Base-by-base conservation (phyloP, 2,797 vertebrate species). In the Clarias laeviceps region DNA sequence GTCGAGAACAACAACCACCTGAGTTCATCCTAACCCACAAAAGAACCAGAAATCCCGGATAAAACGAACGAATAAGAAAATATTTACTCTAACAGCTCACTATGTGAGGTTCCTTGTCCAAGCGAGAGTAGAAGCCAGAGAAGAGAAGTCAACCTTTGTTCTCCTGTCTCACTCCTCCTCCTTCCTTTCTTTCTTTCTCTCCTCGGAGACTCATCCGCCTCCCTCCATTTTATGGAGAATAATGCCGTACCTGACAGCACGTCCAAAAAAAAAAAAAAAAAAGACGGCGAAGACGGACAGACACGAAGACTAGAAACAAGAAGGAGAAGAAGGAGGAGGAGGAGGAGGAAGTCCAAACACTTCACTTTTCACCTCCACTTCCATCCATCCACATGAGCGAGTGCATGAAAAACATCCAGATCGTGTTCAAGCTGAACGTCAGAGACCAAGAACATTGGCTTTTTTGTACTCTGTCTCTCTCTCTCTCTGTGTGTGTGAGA, bases 221-320 rank as follows among this genome's bases (percentile, higher is more conserved):
- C 97, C 97, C 97, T 97, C 97, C 97, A 99, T 99, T 98, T 99
- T 99, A 97, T 96, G 96, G 96, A 97, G 96, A 98, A 92, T 93
- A 93, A 93, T 96, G 96, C 97, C 95, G 97, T 96, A 97, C 97
- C 97, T 98, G 86, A 91, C 86, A 61, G 79, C 79, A 66, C 62
- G 45, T 81, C 79, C 79, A 64, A 68, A 81, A 54, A 54, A 54
- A 54, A 50, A 50, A 45, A 45, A 45, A 45, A 50, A 50, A 50
- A 81, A 81, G 79, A 81, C 79, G 64, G 45, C 27, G 27, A 45
- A 81, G 64, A 81, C 62, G 5, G 62, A 65, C 78, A 20, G 61
- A 66, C 37, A 66, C n/a, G 61, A 80, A 56, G 81, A 89, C n/a
- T 29, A 65, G 40, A 40, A 83, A 65, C 37, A 50, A 74, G 72